Evolutionary conservation across 2,113 vertebrate species (phyloP), one percentile per base, ranked within the genome.

Genomic region (Eulemur macaco): DNA sequence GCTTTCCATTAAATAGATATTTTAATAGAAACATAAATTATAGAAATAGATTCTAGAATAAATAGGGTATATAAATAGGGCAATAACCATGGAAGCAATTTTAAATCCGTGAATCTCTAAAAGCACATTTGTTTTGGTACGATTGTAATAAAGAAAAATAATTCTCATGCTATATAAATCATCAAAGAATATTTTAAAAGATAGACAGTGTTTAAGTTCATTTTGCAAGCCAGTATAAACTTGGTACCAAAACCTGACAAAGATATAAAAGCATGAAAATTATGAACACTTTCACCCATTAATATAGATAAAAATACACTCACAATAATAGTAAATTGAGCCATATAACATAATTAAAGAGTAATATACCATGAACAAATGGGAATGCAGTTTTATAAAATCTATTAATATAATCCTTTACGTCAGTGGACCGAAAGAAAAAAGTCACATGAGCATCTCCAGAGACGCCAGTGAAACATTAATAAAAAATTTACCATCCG

Each of bases 121-220:
- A 68, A 74, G 6, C 23, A 52, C 0, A 52, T 6, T 66, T 86
- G 29, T 64, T 89, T 81, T 52, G 39, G 29, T 89, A 58, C 63
- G 10, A 86, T 83, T 87, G 85, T 64, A 97, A 56, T 68, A 95
- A 92, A 56, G 42, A 27, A 76, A 56, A 81, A 17, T 64, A 47
- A 47, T 80, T 89, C 10, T 6, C 73, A 54, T 92, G 71, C 42
- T 37, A 15, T 94, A 45, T 89, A 85, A 92, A 63, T 85, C 18
- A 85, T 11, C 80, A 58, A 96, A 50, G 42, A 87, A 39, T 92
- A 78, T 86, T 91, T 95, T 93, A 54, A 58, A 69, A 80, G 17
- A 42, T 56, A 69, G 66, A 56, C 1, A 58, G 18, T 76, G 15
- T 87, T 39, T 84, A 74, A 73, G 5, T 93, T 84, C 34, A 68